A percentile compares a stretch with the other conserved stretches of the same genome.
Evolutionary conservation across 2,113 vertebrate genomes (phyloP).

Genomic region (Stigmatopora nigra): DNA sequence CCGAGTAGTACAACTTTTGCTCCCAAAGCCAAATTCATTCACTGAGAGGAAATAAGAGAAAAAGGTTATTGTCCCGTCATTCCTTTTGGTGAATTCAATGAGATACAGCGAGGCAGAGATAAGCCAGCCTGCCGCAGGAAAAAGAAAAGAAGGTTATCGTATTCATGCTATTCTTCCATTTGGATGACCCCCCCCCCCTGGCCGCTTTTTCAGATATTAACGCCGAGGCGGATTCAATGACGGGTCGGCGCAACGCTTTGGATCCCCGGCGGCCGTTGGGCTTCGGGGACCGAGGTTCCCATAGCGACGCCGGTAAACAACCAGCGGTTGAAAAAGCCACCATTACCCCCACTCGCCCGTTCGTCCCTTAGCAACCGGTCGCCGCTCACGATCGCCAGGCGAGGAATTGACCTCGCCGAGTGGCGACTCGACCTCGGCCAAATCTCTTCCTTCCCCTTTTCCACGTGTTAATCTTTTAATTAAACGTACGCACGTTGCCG

Average conservation of each 20-base stretch:
- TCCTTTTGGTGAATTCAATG: conserved; percentile 28
- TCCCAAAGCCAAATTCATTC: conserved; percentile 27
- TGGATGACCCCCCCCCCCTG: conserved; percentile 27
- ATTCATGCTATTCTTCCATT: conserved; percentile 34
- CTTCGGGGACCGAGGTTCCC: neutral
- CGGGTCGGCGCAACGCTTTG: neutral
- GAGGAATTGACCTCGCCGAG: conserved; percentile 47
- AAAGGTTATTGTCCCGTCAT: conserved; percentile 52
- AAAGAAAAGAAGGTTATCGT: conserved; percentile 51
- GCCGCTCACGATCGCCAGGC: conserved; percentile 38
- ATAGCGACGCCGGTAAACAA: neutral
- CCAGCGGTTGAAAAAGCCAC: neutral
- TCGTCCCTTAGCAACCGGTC: neutral
- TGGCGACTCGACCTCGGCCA: conserved; percentile 41
- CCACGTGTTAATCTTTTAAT: conserved; percentile 60
- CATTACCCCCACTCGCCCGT: neutral
- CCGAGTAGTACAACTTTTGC: neutral
- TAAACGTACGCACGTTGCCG: conserved; percentile 41
- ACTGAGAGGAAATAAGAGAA: conserved; percentile 30
- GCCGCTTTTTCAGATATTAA: conserved; percentile 42
- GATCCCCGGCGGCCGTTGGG: neutral
- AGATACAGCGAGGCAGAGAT: conserved; percentile 12
- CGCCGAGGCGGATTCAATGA: conserved; percentile 28
- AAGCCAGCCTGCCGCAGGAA: conserved; percentile 23
- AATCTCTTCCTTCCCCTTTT: conserved; percentile 52